Conservation (phyloP, 2,113 vertebrate genomes). For the Tringa solitaria region DNA sequence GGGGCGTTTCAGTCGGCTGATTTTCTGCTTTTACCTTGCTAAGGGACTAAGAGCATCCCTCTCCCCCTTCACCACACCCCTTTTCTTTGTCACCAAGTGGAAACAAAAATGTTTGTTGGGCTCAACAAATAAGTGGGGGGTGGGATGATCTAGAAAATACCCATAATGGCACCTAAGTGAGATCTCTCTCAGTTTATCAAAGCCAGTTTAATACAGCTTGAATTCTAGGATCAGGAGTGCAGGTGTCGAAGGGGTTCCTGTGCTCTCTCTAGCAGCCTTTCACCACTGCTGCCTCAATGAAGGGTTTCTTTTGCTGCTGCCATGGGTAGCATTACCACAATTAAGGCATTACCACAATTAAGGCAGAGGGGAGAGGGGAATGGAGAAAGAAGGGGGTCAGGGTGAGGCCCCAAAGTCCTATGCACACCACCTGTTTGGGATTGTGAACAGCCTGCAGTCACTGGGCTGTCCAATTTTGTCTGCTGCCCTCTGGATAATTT, state of each 20-base stretch:
- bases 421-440: accelerated
- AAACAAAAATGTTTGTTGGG: background rate
- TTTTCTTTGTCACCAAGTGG: background rate
- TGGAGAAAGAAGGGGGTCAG: background rate
- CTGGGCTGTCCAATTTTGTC: background rate
- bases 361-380: background rate
- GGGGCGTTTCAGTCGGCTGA: conserved; percentile 2
- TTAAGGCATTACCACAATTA: background rate
- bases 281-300: background rate
- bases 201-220: background rate
- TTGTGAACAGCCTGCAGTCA: background rate
- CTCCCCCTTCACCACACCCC: background rate
- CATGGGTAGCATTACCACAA: background rate
- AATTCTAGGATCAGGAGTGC: background rate
- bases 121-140: background rate
- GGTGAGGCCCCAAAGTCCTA: background rate
- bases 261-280: background rate
- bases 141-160: background rate
- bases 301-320: background rate
- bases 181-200: background rate
- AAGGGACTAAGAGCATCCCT: background rate
- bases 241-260: background rate
- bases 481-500: background rate
- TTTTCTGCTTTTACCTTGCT: conserved; percentile 39
- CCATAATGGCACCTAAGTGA: background rate